Evolutionary conservation across 1,140 invertebrate species (phyloP), one percentile per base, ranked within the genome.

Genomic region (Notospermus geniculatus): DNA sequence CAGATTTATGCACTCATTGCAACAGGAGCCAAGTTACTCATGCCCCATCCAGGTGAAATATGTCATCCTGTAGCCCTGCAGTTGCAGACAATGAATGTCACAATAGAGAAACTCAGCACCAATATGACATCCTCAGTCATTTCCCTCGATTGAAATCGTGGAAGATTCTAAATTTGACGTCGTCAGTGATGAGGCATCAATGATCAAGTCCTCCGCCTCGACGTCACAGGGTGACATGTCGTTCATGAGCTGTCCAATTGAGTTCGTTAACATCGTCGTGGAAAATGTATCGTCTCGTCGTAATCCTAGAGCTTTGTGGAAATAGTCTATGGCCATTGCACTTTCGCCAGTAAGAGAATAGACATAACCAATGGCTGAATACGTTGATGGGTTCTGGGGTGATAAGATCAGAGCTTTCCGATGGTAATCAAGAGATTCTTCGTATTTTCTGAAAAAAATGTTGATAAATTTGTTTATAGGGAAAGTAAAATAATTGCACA

Each of bases 211-310:
- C n/a, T n/a, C 15, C 32, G 4, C 32, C 15, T 36, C 32, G 57
- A 62, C 73, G 60, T 75, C 71, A 65, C 67, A 72, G 0, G 78
- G 75, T 25, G 67, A 59, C 56, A 79, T 71, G 54, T 80, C 75
- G 29, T 64, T 67, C 72, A 80, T 76, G 9, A 82, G 68, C 56
- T 78, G 72, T 58, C 95, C 92, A 57, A 95, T 87, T 54, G 92
- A 87, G 63, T 87, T 88, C 59, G 87, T 86, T 27, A 95, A 80
- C 86, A 95, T 91, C 0, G 91, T 92, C 0, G 90, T 90, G 23
- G 92, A 92, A 71, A 96, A 93, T n/a, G 91, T 90, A 76, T 96
- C 91, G 77, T 97, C 93, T 50, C 91, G 85, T 68, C 89, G 87
- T 17, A 92, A 82, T 1, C 91, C 89, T 23, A 97, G 83, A 30